phyloP scores from a whole-genome alignment of 92 coral and sea anemone genomes.

The Virgularia gustaviana region DNA sequence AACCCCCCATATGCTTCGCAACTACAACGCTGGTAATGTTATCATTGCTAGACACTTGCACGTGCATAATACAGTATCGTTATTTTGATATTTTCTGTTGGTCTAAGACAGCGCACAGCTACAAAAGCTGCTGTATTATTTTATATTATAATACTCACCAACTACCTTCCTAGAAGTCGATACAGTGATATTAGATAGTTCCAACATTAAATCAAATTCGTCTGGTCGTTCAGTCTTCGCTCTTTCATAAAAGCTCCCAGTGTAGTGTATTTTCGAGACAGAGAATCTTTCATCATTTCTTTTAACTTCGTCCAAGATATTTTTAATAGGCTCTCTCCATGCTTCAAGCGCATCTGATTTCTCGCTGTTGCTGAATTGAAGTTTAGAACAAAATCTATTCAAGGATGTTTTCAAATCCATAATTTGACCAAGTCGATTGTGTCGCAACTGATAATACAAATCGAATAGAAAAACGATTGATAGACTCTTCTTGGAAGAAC shows the following conservation, averaged over 20 bases:
- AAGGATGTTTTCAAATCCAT: slow-evolving; percentile 23
- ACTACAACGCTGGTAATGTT: no score
- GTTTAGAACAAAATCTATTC: slow-evolving; percentile 31
- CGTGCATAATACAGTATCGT: no score
- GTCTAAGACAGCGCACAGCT: neutral
- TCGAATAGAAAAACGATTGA: no score
- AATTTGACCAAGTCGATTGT: no score
- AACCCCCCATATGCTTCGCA: no score
- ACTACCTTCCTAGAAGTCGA: neutral
- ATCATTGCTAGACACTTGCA: no score
- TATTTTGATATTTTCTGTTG: no score
- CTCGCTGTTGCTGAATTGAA: slow-evolving; percentile 13
- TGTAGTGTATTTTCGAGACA: neutral
- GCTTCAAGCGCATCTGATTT: slow-evolving; percentile 37
- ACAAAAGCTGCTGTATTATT: neutral
- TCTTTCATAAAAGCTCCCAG: slow-evolving; percentile 69
- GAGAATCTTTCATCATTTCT: slow-evolving; percentile 37
- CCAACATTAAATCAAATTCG: slow-evolving; percentile 73
- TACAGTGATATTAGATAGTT: slow-evolving; percentile 24
- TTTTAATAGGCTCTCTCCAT: slow-evolving; percentile 49
- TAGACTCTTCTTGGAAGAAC: no score
- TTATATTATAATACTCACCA: no score
- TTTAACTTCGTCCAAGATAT: slow-evolving; percentile 39
- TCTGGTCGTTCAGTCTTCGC: slow-evolving; percentile 57
- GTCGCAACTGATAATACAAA: no score